Percentiles rank a stretch among this genome's conserved stretches.
phyloP scores from a whole-genome alignment of 1,140 invertebrate genomes.

The Colletes latitarsis region DNA sequence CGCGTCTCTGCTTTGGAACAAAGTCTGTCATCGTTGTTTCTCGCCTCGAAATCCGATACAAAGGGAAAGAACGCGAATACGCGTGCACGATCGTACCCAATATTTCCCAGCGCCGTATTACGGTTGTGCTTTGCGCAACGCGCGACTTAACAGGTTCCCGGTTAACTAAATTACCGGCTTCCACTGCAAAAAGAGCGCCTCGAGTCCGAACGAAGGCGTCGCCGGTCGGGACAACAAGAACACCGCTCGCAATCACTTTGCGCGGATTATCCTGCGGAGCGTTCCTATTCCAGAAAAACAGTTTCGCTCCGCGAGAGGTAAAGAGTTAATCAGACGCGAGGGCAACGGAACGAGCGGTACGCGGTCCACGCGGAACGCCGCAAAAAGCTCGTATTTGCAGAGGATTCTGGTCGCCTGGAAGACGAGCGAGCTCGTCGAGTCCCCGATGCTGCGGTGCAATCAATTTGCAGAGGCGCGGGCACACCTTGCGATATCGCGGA shows the following conservation, averaged over 20 bases:
- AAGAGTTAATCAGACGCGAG: not conserved
- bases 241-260: not conserved
- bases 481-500: conserved; percentile 62
- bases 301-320: not conserved
- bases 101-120: too few species aligned
- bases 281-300: not conserved
- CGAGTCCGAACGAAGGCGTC: too few species aligned
- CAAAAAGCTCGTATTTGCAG: conserved; percentile 22
- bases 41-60: too few species aligned
- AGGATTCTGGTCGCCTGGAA: not conserved
- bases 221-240: not conserved
- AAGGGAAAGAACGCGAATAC: too few species aligned
- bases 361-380: not conserved
- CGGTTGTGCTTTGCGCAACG: too few species aligned
- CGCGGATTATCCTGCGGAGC: too few species aligned
- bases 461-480: conserved; percentile 69
- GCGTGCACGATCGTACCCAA: too few species aligned
- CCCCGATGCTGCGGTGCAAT: conserved; percentile 64
- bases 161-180: too few species aligned
- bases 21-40: too few species aligned
- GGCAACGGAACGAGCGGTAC: not conserved
- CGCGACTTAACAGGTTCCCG: too few species aligned
- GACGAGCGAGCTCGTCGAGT: conserved; percentile 43
- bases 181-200: too few species aligned
- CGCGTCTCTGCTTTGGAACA: too few species aligned